Percentiles rank a stretch among this genome's conserved stretches.
These are phyloP conservation scores for Anneissia japonica DNA, from an alignment of 35 echinoderm and acorn worm species.

Conservation along the genomic window DNA sequence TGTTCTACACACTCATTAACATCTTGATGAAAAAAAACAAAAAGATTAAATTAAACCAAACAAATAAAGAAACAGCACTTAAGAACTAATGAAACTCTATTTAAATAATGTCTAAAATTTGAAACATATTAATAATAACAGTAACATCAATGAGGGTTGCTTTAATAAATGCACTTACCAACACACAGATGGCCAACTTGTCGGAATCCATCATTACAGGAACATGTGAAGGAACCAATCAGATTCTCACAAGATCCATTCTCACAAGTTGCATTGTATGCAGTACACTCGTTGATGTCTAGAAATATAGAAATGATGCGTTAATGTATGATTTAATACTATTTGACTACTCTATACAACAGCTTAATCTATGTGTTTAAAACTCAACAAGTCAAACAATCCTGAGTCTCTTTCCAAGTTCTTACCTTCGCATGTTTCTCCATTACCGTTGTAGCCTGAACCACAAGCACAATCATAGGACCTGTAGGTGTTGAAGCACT, in stretches of 20 bases:
- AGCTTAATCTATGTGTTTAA: too few species aligned
- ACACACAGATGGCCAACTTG: background rate
- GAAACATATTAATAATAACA: too few species aligned
- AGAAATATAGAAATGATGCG: background rate
- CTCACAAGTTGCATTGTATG: background rate
- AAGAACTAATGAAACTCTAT: too few species aligned
- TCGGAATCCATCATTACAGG: constrained; percentile 1
- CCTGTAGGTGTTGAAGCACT: background rate
- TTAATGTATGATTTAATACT: too few species aligned
- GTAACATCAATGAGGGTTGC: too few species aligned
- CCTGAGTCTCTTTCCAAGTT: too few species aligned
- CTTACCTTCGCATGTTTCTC: background rate
- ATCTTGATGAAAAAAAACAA: background rate
- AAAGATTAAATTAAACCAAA: too few species aligned
- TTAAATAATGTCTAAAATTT: too few species aligned
- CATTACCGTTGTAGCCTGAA: background rate
- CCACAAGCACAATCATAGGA: background rate
- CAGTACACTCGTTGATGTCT: background rate
- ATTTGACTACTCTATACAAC: too few species aligned
- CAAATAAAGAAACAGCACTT: too few species aligned
- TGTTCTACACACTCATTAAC: background rate
- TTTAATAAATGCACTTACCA: background rate
- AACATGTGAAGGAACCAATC: background rate
- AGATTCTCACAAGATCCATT: background rate
- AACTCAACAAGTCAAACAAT: too few species aligned